These are phyloP conservation scores for Scomber japonicus DNA, from an alignment of 2,113 vertebrate species.

Conservation along the genomic window DNA sequence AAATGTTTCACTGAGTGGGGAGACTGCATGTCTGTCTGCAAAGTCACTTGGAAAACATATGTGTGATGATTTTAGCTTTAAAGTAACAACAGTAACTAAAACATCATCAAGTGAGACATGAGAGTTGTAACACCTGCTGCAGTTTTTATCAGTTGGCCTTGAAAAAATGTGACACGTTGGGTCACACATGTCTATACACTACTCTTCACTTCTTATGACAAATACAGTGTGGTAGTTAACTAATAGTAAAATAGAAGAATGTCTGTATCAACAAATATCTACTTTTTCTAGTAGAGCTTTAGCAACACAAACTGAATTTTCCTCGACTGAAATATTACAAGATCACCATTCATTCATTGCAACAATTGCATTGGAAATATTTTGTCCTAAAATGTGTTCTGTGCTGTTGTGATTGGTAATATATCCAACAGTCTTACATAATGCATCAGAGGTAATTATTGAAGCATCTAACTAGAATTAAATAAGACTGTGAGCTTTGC, in stretches of 20 bases:
- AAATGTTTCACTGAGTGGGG: neutral
- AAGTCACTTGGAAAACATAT: too few species aligned
- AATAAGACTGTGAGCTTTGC: conserved; percentile 29
- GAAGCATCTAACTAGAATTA: neutral
- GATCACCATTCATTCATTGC: neutral
- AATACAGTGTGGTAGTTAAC: neutral
- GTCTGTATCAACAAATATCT: neutral
- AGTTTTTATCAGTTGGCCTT: conserved; percentile 48
- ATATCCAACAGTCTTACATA: neutral
- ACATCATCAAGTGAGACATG: conserved; percentile 4
- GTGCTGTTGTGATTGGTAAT: neutral
- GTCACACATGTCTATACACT: neutral
- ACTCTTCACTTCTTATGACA: neutral
- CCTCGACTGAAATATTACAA: neutral
- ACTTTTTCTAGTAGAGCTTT: too few species aligned
- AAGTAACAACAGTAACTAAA: neutral
- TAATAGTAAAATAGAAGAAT: neutral
- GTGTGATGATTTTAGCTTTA: too few species aligned
- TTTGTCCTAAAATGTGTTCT: neutral
- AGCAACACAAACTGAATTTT: neutral
- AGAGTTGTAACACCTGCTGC: conserved; percentile 48
- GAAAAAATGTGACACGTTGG: neutral
- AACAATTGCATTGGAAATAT: neutral
- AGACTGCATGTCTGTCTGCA: too few species aligned
- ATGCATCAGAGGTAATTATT: neutral